Base-by-base conservation (phyloP, 2,888 invertebrate species). In the Pristionchus maxplancki region DNA sequence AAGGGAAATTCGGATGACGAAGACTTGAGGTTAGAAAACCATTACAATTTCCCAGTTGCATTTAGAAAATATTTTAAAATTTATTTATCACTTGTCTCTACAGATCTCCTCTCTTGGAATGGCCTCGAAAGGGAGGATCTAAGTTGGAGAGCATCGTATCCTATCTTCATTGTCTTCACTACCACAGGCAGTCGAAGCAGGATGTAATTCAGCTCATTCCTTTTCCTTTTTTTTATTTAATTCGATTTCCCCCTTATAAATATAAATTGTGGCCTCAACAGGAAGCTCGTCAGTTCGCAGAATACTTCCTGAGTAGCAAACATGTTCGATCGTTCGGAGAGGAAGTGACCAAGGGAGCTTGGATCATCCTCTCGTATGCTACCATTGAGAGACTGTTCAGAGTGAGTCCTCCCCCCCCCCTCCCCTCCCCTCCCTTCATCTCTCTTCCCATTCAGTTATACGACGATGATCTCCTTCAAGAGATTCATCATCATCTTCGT, bases 381-480 rank as follows among this genome's bases (percentile, higher is more conserved):
- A 67, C 64, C 20, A 31, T 67, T 17, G 86, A 86, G 34, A 37
- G 67, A 48, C 2, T 86, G 24, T 86, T 86, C 86, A 86, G 67
- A 67, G 86, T 86, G 24, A 3, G 64, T 2, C 31, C 0, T 15
- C 34, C 15, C 78, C 20, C 24, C 44, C 40, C 74, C 24, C 78
- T 11, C n/a, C 24, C 44, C 44, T 24, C 58, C 58, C 20, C 58
- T 17, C 58, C 20, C 58, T 17, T 5, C 4, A n/a, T 40, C 40
- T 13, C 48, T n/a, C 44, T 81, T 50, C 31, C 24, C 15, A 53
- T 85, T 85, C n/a, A 87, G 87, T 37, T 74, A 9, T 87, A 87
- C 78, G 87, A 87, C 20, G 87, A 87, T 17, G 87, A 87, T 40
- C 78, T 87, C 13, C 40, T 78, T 9, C 20, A 50, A 11, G 78